A percentile compares a stretch with the other conserved stretches of the same genome.
Evolutionary conservation across 2,113 vertebrate species (phyloP).

Genomic region (Mormyrus iriodes): DNA sequence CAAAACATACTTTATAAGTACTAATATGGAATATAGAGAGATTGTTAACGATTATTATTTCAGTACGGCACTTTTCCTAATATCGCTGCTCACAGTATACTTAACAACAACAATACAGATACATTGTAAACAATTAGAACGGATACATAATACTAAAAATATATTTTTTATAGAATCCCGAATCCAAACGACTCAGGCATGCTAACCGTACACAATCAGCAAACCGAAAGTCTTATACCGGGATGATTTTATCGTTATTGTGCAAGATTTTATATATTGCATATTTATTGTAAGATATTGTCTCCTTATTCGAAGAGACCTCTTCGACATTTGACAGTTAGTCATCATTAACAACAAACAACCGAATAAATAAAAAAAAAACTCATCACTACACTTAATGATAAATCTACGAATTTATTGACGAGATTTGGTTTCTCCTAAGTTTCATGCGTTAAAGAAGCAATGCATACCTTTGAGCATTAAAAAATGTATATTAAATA

Average conservation of each 20-base stretch:
- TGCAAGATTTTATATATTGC: not conserved
- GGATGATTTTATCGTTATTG: not conserved
- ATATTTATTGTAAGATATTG: not conserved
- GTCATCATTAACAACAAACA: not conserved
- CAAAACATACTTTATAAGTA: not conserved
- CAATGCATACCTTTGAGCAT: not conserved
- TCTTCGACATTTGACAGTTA: not conserved
- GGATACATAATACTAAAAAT: not conserved
- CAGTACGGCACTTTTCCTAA: not conserved
- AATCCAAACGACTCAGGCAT: not conserved
- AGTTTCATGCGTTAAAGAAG: not conserved
- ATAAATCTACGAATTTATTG: not conserved
- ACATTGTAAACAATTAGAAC: not conserved
- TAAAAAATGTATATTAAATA: not conserved
- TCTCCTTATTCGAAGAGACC: not conserved
- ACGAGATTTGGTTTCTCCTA: not conserved
- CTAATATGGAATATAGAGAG: not conserved
- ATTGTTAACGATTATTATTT: not conserved
- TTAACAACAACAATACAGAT: not conserved
- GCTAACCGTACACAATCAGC: not conserved
- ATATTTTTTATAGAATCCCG: not conserved
- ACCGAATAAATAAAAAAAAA: not conserved
- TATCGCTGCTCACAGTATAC: not conserved
- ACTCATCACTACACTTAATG: not conserved
- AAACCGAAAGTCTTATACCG: not conserved